phyloP scores from a whole-genome alignment of 1,140 invertebrate genomes.

The Hypothenemus hampei region DNA sequence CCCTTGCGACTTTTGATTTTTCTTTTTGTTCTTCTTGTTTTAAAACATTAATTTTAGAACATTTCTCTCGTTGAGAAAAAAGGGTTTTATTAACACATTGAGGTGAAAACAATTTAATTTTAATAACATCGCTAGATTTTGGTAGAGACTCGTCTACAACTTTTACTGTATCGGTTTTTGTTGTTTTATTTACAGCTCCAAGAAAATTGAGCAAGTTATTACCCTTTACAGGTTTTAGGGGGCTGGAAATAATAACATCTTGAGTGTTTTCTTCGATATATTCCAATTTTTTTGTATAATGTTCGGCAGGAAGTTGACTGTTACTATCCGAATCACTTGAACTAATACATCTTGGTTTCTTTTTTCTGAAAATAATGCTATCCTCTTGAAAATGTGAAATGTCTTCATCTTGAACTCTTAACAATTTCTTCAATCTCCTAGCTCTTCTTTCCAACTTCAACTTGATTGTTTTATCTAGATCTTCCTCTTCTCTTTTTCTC shows the following conservation, averaged over 20 bases:
- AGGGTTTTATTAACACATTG: not conserved
- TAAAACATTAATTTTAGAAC: not conserved
- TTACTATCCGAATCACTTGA: not conserved
- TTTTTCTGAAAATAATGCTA: slow-evolving; percentile 7
- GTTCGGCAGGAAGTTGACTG: not conserved
- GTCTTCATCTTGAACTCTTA: slow-evolving; percentile 18
- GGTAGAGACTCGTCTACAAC: not conserved
- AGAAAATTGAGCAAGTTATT: slow-evolving; percentile 20
- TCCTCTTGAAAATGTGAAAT: slow-evolving; percentile 6
- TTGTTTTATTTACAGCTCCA: slow-evolving; percentile 12
- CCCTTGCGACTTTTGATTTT: slow-evolving; percentile 13
- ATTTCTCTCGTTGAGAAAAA: not conserved
- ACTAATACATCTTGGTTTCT: slow-evolving; percentile 9
- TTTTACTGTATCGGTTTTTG: slow-evolving; percentile 8
- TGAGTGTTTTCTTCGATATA: slow-evolving; percentile 12
- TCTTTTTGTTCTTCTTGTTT: slow-evolving; percentile 8
- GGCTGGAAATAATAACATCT: not conserved
- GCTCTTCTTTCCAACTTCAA: slow-evolving; percentile 52
- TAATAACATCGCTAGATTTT: slow-evolving; percentile 17
- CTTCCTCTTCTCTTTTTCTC: slow-evolving; percentile 50
- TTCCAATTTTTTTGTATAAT: no score
- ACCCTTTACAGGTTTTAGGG: not conserved
- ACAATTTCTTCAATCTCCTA: slow-evolving; percentile 49
- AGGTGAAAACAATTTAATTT: slow-evolving; percentile 29
- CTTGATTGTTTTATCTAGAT: slow-evolving; percentile 49